Conservation (phyloP, 2,113 vertebrate species). For the Penelope pileata region DNA sequence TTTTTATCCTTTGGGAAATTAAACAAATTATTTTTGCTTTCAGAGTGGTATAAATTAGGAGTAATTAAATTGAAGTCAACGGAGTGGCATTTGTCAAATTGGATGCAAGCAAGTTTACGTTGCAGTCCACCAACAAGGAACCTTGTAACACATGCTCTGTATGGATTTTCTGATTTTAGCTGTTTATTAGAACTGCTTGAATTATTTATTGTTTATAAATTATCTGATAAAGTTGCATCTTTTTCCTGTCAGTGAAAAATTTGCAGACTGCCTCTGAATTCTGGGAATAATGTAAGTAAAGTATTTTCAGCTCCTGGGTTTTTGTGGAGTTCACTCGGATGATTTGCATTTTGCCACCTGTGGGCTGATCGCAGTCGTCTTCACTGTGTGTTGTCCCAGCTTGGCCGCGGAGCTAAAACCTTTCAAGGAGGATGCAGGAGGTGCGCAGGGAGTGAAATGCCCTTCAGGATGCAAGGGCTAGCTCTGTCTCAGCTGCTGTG, state of each 20-base stretch:
- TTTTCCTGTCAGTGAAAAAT: not conserved
- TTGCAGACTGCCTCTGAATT: not conserved
- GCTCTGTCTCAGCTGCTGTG: not conserved
- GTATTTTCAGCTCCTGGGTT: not conserved
- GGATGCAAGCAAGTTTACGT: not conserved
- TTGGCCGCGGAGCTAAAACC: not conserved
- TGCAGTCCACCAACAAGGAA: not conserved
- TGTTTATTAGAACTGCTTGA: constrained; percentile 20
- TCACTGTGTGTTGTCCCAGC: not conserved
- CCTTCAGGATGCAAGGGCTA: not conserved
- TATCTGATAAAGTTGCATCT: not conserved
- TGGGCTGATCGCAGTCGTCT: not conserved
- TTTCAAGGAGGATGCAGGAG: not conserved
- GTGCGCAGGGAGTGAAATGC: not conserved
- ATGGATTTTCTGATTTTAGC: not conserved
- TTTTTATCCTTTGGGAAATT: constrained; percentile 27
- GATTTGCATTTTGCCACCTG: not conserved
- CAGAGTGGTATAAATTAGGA: not conserved
- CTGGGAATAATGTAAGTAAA: not conserved
- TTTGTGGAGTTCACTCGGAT: not conserved
- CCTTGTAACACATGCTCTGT: not conserved
- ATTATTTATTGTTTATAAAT: constrained; percentile 23
- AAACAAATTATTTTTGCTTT: constrained; percentile 38
- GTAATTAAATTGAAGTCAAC: constrained; percentile 2
- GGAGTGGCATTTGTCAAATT: constrained; percentile 11